phyloP scores from a whole-genome alignment of 2,888 invertebrate species.

The Drosophila nigritarsus region DNA sequence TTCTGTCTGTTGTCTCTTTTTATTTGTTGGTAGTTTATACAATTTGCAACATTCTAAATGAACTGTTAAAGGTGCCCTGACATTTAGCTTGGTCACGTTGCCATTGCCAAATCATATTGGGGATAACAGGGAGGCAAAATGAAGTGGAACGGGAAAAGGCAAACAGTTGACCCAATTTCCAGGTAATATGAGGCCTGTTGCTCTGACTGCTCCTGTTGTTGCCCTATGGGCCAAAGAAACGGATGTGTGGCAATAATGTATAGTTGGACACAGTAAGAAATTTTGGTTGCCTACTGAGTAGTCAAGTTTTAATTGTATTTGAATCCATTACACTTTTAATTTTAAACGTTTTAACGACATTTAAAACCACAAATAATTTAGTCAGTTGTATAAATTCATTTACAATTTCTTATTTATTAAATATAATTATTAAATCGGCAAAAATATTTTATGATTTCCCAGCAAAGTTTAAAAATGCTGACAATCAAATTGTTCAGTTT shows the following conservation, averaged over 20 bases:
- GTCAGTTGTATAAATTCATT: neutral
- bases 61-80: constrained; percentile 73
- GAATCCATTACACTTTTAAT: neutral
- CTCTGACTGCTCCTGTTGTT: constrained; percentile 22
- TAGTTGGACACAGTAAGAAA: neutral
- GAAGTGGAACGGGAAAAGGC: constrained; percentile 11
- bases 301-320: neutral
- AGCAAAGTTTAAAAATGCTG: neutral
- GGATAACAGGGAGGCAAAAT: constrained; percentile 1
- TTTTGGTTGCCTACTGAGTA: neutral
- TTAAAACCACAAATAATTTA: neutral
- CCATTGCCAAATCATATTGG: constrained; percentile 14
- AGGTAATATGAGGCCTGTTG: constrained; percentile 75
- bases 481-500: neutral
- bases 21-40: constrained; percentile 36
- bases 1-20: constrained; percentile 11
- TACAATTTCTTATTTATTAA: neutral
- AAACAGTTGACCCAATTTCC: constrained; percentile 76
- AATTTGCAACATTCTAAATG: constrained; percentile 60
- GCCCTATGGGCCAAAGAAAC: neutral
- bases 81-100: constrained; percentile 68
- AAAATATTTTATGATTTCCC: neutral
- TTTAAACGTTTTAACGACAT: neutral
- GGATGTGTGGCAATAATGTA: constrained; percentile 35
- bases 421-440: neutral